Conservation (phyloP, 2,113 vertebrate species). For the Formicarius rufipectus region DNA sequence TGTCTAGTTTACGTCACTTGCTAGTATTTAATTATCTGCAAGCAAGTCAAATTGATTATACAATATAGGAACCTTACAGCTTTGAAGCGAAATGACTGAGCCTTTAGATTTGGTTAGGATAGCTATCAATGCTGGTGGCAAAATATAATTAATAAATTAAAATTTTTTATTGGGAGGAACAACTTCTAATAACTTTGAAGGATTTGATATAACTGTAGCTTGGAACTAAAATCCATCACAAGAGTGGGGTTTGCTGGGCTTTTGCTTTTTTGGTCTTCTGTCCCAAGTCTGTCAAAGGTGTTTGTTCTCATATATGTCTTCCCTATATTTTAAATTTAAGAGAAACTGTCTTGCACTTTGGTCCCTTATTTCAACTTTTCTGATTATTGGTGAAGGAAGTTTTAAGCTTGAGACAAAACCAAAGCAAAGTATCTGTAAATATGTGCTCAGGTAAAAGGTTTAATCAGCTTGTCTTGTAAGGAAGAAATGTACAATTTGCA, state of each 20-base stretch:
- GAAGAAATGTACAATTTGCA: background rate
- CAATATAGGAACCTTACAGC: background rate
- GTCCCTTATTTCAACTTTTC: background rate
- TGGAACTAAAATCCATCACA: background rate
- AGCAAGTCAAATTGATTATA: conserved; percentile 46
- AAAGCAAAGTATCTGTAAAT: background rate
- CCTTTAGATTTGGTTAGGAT: conserved; percentile 10
- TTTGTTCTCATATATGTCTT: background rate
- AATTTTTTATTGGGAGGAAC: background rate
- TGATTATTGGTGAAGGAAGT: background rate
- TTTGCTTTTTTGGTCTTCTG: background rate
- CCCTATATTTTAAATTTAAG: background rate
- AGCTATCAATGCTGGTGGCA: conserved; percentile 31
- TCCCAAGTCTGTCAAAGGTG: background rate
- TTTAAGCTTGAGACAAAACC: background rate
- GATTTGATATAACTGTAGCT: background rate
- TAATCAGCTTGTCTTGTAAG: background rate
- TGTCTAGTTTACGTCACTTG: background rate
- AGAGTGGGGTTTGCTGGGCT: background rate
- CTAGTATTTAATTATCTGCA: conserved; percentile 26
- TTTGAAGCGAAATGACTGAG: conserved; percentile 27
- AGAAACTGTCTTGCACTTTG: background rate
- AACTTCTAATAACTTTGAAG: conserved; percentile 12
- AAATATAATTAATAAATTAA: conserved; percentile 28
- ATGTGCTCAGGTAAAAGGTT: background rate